A percentile compares a stretch with the other conserved stretches of the same genome.
phyloP scores from a whole-genome alignment of 2,113 vertebrate genomes.

The Malurus melanocephalus region DNA sequence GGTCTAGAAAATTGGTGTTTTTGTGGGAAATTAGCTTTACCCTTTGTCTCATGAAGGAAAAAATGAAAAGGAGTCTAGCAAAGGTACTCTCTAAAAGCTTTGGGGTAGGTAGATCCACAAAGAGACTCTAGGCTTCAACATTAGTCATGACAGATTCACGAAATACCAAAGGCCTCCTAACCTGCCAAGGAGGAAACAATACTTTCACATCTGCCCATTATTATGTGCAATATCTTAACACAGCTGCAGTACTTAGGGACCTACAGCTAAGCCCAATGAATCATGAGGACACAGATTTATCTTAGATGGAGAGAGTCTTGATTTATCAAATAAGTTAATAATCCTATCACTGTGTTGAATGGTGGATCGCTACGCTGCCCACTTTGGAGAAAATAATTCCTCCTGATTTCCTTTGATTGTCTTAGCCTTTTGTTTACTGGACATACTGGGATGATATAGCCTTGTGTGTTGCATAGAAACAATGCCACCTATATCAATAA shows the following conservation, averaged over 20 bases:
- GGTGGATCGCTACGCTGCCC: background rate
- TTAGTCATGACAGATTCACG: background rate
- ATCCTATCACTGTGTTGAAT: background rate
- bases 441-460: background rate
- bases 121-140: background rate
- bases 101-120: background rate
- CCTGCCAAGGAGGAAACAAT: background rate
- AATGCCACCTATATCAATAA: background rate
- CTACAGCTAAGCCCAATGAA: background rate
- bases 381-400: background rate
- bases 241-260: background rate
- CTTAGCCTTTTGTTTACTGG: background rate
- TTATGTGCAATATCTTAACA: background rate
- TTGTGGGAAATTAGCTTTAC: background rate
- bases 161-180: background rate
- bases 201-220: background rate
- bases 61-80: background rate
- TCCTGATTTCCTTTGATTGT: background rate
- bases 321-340: background rate
- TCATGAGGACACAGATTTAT: background rate
- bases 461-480: background rate
- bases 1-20: background rate
- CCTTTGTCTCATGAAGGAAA: background rate
- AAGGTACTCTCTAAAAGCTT: background rate
- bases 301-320: background rate